These are phyloP conservation scores for Blera fallax DNA, from an alignment of 2,888 invertebrate species.

Conservation along the genomic window DNA sequence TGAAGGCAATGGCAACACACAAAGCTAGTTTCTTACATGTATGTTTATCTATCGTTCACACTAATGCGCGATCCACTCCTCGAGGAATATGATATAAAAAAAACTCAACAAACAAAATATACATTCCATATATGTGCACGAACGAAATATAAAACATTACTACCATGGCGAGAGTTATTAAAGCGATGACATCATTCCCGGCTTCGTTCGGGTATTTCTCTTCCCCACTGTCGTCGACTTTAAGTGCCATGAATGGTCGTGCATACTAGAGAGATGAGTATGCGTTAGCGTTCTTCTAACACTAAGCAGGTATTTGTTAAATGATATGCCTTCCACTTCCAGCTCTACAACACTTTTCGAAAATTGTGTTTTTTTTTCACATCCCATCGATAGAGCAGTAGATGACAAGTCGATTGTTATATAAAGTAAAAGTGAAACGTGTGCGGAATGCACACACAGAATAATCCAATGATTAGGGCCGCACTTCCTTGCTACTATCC, in stretches of 20 bases:
- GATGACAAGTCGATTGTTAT: conserved; percentile 3
- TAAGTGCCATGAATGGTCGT: conserved; percentile 12
- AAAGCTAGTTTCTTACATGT: conserved; percentile 11
- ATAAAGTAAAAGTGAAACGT: conserved; percentile 47
- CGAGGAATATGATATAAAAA: conserved; percentile 31
- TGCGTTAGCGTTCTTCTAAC: conserved; percentile 28
- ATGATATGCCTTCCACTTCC: neutral
- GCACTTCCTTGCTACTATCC: conserved; percentile 26
- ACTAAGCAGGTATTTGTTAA: conserved; percentile 4
- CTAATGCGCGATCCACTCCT: conserved; percentile 35
- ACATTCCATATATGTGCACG: conserved; percentile 21
- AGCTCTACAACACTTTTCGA: neutral
- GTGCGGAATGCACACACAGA: conserved; percentile 32
- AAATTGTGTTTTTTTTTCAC: neutral
- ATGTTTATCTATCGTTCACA: conserved; percentile 49
- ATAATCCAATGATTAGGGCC: conserved; percentile 29
- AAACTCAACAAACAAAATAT: conserved; percentile 52
- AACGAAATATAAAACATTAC: conserved; percentile 47
- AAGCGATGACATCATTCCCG: conserved; percentile 72
- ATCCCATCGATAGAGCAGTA: neutral
- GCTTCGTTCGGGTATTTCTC: conserved; percentile 30
- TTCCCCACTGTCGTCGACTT: conserved; percentile 9
- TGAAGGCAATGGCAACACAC: conserved; percentile 16
- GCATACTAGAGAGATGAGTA: conserved; percentile 28
- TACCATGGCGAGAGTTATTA: conserved; percentile 48